A percentile compares a stretch with the other conserved stretches of the same genome.
Conservation (phyloP, 2,113 vertebrate genomes). For the Macaca mulatta region DNA sequence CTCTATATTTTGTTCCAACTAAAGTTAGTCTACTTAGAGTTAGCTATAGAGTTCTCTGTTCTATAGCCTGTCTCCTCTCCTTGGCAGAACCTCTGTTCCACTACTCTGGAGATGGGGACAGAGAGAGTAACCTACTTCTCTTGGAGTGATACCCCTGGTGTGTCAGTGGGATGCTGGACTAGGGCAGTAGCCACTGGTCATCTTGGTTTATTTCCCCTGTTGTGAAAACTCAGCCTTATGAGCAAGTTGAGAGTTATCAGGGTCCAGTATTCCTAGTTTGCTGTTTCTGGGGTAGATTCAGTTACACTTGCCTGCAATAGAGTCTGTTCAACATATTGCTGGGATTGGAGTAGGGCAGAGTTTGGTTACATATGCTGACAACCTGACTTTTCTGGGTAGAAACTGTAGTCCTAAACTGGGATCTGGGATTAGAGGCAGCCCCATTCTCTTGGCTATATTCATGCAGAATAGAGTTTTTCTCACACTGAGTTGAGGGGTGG, state of each 20-base stretch:
- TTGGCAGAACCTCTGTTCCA: neutral
- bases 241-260: neutral
- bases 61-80: neutral
- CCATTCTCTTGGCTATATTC: neutral
- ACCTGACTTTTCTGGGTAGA: neutral
- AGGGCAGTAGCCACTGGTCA: neutral
- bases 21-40: neutral
- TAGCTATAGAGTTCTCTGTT: neutral
- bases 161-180: neutral
- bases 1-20: neutral
- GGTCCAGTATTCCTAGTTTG: no score
- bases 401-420: neutral
- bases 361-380: neutral
- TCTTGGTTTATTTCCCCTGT: neutral
- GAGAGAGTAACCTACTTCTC: neutral
- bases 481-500: neutral
- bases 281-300: neutral
- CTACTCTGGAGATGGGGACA: neutral
- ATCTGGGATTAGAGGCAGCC: neutral
- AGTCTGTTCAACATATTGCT: neutral
- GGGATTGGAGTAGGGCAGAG: rapidly evolving
- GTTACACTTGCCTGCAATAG: no score
- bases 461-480: neutral
- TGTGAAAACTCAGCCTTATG: neutral
- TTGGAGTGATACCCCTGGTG: neutral